Evolutionary conservation across 1,140 invertebrate species (phyloP).

Genomic region (Drosophila gunungcola): DNA sequence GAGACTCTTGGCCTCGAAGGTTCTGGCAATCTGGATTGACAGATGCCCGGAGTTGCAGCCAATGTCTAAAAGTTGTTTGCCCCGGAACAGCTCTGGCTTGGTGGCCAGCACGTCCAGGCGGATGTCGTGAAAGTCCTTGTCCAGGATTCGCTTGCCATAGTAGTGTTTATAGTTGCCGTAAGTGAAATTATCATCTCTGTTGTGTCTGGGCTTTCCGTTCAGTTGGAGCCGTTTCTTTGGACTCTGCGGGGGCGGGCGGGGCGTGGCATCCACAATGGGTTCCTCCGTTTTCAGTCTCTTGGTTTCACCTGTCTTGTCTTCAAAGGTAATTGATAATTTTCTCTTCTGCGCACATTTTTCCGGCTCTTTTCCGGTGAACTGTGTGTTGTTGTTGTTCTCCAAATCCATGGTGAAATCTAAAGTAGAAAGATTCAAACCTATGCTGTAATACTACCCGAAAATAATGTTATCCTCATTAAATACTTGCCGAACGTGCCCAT

Average conservation of each 20-base stretch:
- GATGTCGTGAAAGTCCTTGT: slow-evolving; percentile 91
- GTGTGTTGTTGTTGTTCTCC: slow-evolving; percentile 53
- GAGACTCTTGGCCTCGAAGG: slow-evolving; percentile 92
- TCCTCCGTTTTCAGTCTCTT: slow-evolving; percentile 47
- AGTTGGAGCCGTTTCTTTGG: slow-evolving; percentile 63
- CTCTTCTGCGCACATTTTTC: slow-evolving; percentile 33
- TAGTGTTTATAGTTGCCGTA: slow-evolving; percentile 87
- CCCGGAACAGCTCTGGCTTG: slow-evolving; percentile 92
- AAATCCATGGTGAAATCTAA: slow-evolving; percentile 44
- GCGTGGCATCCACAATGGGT: background rate
- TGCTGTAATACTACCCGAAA: background rate
- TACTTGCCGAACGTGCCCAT: background rate
- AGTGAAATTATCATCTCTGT: slow-evolving; percentile 54
- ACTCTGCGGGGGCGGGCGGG: slow-evolving; percentile 25
- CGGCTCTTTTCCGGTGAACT: background rate
- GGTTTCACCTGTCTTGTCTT: slow-evolving; percentile 5
- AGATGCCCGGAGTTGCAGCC: slow-evolving; percentile 99
- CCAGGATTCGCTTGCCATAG: slow-evolving; percentile 96
- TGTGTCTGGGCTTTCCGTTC: slow-evolving; percentile 16
- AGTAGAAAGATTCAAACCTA: background rate
- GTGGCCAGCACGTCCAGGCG: slow-evolving; percentile 91
- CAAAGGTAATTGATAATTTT: background rate
- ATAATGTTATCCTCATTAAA: background rate
- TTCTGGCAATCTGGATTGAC: slow-evolving; percentile 93
- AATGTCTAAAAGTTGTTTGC: slow-evolving; percentile 97